Conservation (phyloP, 2,113 vertebrate species). For the Puntigrus tetrazona region DNA sequence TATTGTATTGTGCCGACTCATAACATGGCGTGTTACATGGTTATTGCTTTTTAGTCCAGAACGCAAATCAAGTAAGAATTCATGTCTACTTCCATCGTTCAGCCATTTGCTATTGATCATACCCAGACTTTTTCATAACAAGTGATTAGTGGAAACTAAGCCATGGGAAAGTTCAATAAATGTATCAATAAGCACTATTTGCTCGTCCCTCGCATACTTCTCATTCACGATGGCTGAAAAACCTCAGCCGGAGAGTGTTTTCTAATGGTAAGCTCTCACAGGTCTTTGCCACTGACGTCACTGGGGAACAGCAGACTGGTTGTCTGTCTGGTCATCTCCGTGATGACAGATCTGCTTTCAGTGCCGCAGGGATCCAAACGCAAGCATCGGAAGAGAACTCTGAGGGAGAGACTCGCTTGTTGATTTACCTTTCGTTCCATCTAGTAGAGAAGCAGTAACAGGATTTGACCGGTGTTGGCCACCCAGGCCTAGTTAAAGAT, state of each 20-base stretch:
- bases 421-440: background rate
- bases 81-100: background rate
- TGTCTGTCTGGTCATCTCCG: conserved; percentile 25
- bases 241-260: background rate
- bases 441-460: background rate
- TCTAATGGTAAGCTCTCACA: background rate
- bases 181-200: conserved; percentile 4
- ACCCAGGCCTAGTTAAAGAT: background rate
- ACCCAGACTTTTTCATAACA: background rate
- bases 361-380: background rate
- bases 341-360: conserved; percentile 33
- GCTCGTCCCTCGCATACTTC: background rate
- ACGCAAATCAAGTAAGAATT: background rate
- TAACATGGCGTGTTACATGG: background rate
- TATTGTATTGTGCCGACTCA: background rate
- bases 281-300: conserved; percentile 39
- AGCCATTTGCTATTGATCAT: background rate
- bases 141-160: background rate
- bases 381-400: background rate
- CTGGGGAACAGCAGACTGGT: conserved; percentile 27
- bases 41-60: background rate
- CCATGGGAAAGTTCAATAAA: conserved; percentile 16
- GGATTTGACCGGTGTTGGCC: background rate
- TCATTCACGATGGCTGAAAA: background rate
- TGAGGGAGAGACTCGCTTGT: background rate